Conservation (phyloP, 2,113 vertebrate species). For the Dicentrarchus labrax region DNA sequence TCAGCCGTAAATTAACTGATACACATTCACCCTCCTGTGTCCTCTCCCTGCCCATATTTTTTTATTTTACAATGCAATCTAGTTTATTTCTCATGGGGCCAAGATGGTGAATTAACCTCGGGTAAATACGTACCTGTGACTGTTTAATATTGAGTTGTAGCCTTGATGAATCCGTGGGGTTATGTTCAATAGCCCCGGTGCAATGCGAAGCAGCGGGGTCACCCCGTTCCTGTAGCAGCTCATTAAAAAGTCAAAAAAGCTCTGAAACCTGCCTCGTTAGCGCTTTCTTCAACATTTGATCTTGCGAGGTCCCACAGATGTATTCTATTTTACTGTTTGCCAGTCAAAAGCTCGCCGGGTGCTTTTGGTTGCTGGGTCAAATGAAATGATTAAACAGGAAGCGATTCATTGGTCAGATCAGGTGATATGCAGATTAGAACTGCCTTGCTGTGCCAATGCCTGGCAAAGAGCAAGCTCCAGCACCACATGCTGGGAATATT, state of each 20-base stretch:
- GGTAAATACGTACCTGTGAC: slow-evolving; percentile 65
- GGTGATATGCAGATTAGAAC: slow-evolving; percentile 75
- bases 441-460: slow-evolving; percentile 60
- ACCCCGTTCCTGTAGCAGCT: slow-evolving; percentile 56
- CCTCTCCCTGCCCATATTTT: neutral
- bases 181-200: slow-evolving; percentile 53
- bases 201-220: slow-evolving; percentile 63
- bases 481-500: slow-evolving; percentile 53
- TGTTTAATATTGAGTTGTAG: slow-evolving; percentile 70
- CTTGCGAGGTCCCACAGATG: slow-evolving; percentile 45
- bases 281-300: slow-evolving; percentile 68
- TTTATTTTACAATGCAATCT: slow-evolving; percentile 45
- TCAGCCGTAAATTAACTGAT: slow-evolving; percentile 20
- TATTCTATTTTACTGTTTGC: slow-evolving; percentile 56
- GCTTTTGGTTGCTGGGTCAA: slow-evolving; percentile 73
- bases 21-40: neutral
- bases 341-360: slow-evolving; percentile 59
- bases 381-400: slow-evolving; percentile 69
- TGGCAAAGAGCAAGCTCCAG: slow-evolving; percentile 53
- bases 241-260: slow-evolving; percentile 71
- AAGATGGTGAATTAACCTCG: slow-evolving; percentile 52
- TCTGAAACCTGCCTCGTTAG: slow-evolving; percentile 67
- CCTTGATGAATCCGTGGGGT: slow-evolving; percentile 61
- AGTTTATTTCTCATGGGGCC: slow-evolving; percentile 59
- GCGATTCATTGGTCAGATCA: slow-evolving; percentile 72